These are phyloP conservation scores for Xestia sexstrigata DNA, from an alignment of 2,888 invertebrate genomes.

Conservation along the genomic window DNA sequence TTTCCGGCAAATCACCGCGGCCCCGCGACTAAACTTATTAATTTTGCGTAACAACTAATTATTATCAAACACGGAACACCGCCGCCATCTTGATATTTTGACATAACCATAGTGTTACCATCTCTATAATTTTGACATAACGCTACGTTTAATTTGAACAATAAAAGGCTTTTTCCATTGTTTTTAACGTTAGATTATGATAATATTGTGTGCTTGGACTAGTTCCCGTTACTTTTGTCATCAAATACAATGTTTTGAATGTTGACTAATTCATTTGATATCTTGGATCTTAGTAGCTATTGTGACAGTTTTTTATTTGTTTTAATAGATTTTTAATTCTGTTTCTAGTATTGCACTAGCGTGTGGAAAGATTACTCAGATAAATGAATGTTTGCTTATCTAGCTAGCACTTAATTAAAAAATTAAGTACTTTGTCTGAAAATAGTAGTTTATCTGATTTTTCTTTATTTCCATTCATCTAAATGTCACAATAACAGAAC, in stretches of 20 bases:
- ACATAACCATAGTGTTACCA: constrained; percentile 61
- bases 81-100: constrained; percentile 60
- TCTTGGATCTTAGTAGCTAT: constrained; percentile 51
- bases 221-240: constrained; percentile 68
- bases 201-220: constrained; percentile 60
- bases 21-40: constrained; percentile 60
- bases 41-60: constrained; percentile 66
- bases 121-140: constrained; percentile 61
- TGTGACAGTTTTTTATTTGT: constrained; percentile 55
- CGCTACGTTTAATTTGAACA: constrained; percentile 59
- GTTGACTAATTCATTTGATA: constrained; percentile 49
- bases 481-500: constrained; percentile 1
- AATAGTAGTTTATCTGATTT: constrained; percentile 1
- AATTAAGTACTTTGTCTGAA: neutral
- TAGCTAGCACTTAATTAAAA: constrained; percentile 8
- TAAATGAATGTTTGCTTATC: constrained; percentile 25
- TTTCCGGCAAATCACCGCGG: constrained; percentile 53
- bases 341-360: constrained; percentile 39
- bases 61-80: constrained; percentile 61
- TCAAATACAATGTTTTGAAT: constrained; percentile 52
- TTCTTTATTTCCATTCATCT: constrained; percentile 3
- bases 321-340: constrained; percentile 26
- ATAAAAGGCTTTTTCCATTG: constrained; percentile 63
- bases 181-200: constrained; percentile 62
- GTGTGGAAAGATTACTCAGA: constrained; percentile 56